phyloP scores from a whole-genome alignment of 2,797 vertebrate species.

The Anisognathus igniventris region DNA sequence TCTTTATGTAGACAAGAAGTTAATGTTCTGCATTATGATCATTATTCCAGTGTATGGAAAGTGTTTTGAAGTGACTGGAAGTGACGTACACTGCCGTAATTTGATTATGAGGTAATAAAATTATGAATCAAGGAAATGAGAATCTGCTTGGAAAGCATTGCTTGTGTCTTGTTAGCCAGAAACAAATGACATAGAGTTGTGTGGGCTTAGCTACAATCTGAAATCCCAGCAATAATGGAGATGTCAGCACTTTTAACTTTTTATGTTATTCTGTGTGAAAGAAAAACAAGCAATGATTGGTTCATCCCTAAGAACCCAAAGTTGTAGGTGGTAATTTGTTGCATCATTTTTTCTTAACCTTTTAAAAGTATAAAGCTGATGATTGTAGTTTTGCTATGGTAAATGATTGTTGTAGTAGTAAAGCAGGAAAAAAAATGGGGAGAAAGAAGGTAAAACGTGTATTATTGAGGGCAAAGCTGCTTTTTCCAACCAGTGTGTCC shows the following conservation, averaged over 20 bases:
- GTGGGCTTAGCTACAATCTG: not conserved
- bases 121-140: not conserved
- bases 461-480: not conserved
- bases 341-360: not conserved
- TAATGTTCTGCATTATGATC: fast-evolving
- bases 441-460: not conserved
- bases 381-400: not conserved
- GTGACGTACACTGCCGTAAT: not conserved
- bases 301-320: not conserved
- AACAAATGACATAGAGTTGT: not conserved
- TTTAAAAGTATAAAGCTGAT: not conserved
- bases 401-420: not conserved
- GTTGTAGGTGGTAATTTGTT: not conserved
- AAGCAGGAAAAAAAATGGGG: not conserved
- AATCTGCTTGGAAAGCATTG: not conserved
- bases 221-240: not conserved
- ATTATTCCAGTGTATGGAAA: fast-evolving
- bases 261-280: not conserved
- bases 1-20: not conserved
- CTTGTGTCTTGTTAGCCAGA: not conserved
- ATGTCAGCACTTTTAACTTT: not conserved
- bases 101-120: not conserved
- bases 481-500: not conserved
- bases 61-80: not conserved
- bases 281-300: not conserved